These are phyloP conservation scores for Cylindroiulus punctatus DNA, from an alignment of 2,888 invertebrate genomes.

Conservation along the genomic window DNA sequence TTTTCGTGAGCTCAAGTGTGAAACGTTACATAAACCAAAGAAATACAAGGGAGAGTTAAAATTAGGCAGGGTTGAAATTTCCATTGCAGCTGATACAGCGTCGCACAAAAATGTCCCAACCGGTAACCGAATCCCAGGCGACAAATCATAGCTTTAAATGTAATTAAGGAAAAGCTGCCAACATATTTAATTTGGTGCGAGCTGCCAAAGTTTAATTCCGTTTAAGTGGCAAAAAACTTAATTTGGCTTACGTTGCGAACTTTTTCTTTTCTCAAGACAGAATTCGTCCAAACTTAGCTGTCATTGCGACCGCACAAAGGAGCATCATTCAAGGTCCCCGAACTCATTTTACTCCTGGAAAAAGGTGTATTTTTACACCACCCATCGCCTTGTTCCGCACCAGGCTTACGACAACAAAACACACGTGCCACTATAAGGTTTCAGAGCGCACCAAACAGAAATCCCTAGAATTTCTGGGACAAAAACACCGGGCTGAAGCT, in stretches of 20 bases:
- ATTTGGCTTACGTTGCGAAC: neutral
- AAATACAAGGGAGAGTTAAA: neutral
- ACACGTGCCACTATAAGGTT: slow-evolving; percentile 31
- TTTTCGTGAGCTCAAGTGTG: no score
- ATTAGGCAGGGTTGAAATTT: neutral
- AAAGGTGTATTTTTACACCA: slow-evolving; percentile 45
- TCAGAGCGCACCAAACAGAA: slow-evolving; percentile 29
- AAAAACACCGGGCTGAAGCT: neutral
- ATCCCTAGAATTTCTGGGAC: neutral
- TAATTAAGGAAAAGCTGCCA: neutral
- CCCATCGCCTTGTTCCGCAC: slow-evolving; percentile 4
- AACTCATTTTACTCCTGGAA: slow-evolving; percentile 36
- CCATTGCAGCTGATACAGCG: neutral
- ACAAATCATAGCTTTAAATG: neutral
- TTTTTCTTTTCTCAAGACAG: slow-evolving; percentile 23
- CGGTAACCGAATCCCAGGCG: neutral
- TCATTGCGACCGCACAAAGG: neutral
- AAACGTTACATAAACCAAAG: no score
- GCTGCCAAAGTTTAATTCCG: slow-evolving; percentile 1
- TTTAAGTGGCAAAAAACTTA: slow-evolving; percentile 44
- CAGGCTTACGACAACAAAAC: slow-evolving; percentile 7
- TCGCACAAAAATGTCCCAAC: neutral
- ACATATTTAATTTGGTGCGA: slow-evolving; percentile 21
- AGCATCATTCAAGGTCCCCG: slow-evolving; percentile 45
- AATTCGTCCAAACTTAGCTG: slow-evolving; percentile 47